Evolutionary conservation across 2,888 invertebrate species (phyloP), one percentile per base, ranked within the genome.

Genomic region (Lithodes maja): DNA sequence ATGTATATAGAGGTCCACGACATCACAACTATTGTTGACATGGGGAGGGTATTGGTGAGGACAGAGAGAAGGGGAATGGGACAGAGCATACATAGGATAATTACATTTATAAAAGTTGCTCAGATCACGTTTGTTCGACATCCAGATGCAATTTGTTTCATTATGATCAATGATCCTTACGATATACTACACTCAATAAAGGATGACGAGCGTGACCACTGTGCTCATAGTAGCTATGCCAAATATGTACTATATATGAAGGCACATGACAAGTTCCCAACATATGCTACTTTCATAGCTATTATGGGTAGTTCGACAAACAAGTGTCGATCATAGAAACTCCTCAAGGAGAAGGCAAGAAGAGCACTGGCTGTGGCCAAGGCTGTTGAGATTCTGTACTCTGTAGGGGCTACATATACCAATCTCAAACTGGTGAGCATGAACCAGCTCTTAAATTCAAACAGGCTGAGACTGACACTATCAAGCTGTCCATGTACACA

Each of bases 401-500:
- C 75, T 75, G 75, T 75, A 7, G 75, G 75, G 3, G 17, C 49
- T n/a, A 75, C 17, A 7, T 75, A n/a, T 49, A 12, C 49, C 75
- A 75, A 75, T n/a, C 49, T 75, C 17, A 33, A n/a, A 75, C 17
- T 49, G 17, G 17, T 33, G 75, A n/a, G n/a, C 17, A 33, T 49
- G 49, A 75, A 7, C 7, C 75, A 75, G 75, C 17, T 33, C 7
- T 75, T 33, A 7, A 75, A n/a, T 75, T 75, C 5, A 33, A 49
- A 75, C 5, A 75, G 75, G 17, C 75, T 75, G 75, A 75, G 49
- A n/a, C 75, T 75, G 49, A 75, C 75, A 75, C 75, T 75, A 49
- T 75, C 75, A n/a, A 1, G 17, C 49, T 75, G 17, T 75, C 75
- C 49, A 49, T 49, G 7, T 75, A 75, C 49, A 49, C 17, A 75